Evolutionary conservation across 2,888 invertebrate genomes (phyloP), one percentile per base, ranked within the genome.

Genomic region (Auanema freiburgensis): DNA sequence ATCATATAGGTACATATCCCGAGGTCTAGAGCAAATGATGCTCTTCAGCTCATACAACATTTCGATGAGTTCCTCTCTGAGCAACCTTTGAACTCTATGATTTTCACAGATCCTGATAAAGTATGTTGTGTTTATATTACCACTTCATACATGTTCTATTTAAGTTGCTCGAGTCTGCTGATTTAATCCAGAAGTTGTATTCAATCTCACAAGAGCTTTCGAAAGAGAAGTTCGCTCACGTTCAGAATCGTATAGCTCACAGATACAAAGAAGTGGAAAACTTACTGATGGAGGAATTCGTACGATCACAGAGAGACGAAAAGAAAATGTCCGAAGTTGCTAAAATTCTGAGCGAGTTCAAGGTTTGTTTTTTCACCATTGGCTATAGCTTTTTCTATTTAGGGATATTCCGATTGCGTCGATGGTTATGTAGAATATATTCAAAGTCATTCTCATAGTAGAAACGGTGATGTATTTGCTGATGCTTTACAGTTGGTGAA

Each of bases 391-490:
- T n/a, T n/a, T n/a, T n/a, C 8, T 6, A 1, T 64, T 79, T 78
- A 86, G 87, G 92, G 94, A 1, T 97, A 96, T 85, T 91, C 92
- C 0, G 92, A 93, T 76, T 97, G 96, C 85, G 90, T 98, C 56
- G 92, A 97, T 87, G 93, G 93, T 0, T 98, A 92, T 84, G 96
- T 98, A 80, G 94, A 95, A 83, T 92, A 94, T 76, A 92, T 94
- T 84, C 95, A 96, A 87, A 90, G 91, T 18, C 61, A 64, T 21
- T 67, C 71, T 43, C 72, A 74, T 59, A 57, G 69, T 50, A 60
- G 67, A 21, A 91, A 91, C 23, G 91, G 91, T 84, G 93, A 95
- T 84, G 90, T 96, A 60, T 97, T 95, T 86, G 89, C 89, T 57
- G 91, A 94, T 65, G 91, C 96, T 12, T 87, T 93, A 51, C 92